Evolutionary conservation across 2,888 invertebrate genomes (phyloP).

Genomic region (Leucophenga maculata): DNA sequence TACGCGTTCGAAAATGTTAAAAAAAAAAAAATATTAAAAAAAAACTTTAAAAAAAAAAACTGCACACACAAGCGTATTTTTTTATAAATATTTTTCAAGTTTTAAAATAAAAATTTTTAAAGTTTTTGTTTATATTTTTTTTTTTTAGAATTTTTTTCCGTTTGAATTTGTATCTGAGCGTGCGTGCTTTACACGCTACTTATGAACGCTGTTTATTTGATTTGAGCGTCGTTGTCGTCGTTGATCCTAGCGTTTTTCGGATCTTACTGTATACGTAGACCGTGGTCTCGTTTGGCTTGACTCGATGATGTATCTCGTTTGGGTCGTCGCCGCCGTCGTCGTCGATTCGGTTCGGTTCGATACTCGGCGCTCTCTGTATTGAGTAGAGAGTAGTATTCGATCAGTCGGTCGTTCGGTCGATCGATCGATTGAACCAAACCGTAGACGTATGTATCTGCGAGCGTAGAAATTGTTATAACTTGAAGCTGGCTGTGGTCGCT

Average conservation of each 20-base stretch:
- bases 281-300: not conserved
- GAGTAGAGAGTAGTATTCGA: not conserved
- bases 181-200: not conserved
- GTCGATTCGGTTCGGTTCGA: not conserved
- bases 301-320: constrained; percentile 5
- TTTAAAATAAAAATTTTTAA: no score
- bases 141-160: not conserved
- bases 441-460: not conserved
- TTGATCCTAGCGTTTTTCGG: constrained; percentile 26
- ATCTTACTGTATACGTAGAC: constrained; percentile 22
- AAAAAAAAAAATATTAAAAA: not conserved
- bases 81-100: not conserved
- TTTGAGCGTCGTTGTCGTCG: constrained; percentile 21
- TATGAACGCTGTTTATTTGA: constrained; percentile 25
- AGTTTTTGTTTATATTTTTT: not conserved
- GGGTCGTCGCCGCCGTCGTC: constrained; percentile 1
- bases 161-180: not conserved
- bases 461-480: no score
- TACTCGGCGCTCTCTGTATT: not conserved
- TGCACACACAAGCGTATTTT: constrained; percentile 11
- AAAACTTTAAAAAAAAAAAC: constrained; percentile 40
- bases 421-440: no score
- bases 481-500: constrained; percentile 5
- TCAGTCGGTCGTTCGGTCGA: no score
- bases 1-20: not conserved